These are phyloP conservation scores for Echinarachnius parma DNA, from an alignment of 53 echinoderm and acorn worm species.

Conservation along the genomic window DNA sequence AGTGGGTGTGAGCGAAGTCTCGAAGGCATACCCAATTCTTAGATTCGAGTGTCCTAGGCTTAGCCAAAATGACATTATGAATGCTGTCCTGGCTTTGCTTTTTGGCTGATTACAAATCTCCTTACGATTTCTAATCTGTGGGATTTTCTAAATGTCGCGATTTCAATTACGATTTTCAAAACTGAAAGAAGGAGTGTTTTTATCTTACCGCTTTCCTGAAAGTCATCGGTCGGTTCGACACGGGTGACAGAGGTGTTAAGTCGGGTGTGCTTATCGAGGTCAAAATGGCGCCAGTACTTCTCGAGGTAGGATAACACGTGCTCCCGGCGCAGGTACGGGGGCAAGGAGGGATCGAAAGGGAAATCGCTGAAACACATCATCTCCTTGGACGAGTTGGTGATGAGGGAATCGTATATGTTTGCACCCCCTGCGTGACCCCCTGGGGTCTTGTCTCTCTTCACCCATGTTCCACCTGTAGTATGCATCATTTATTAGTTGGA, in stretches of 20 bases:
- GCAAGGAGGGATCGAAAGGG: constrained; percentile 48
- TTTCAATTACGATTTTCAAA: too few relatives aligned
- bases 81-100: too few relatives aligned
- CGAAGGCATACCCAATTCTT: too few relatives aligned
- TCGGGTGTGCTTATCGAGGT: constrained; percentile 50
- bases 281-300: constrained; percentile 42
- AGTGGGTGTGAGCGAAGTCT: too few relatives aligned
- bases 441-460: constrained; percentile 38
- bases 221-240: constrained; percentile 54
- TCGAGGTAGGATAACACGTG: constrained; percentile 48
- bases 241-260: constrained; percentile 46
- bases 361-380: constrained; percentile 84
- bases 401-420: constrained; percentile 68
- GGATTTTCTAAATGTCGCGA: too few relatives aligned
- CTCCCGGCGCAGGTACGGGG: constrained; percentile 54
- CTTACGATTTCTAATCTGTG: too few relatives aligned
- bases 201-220: constrained; percentile 50
- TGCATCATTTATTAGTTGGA: too few relatives aligned
- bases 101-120: too few relatives aligned
- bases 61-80: too few relatives aligned
- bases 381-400: constrained; percentile 75
- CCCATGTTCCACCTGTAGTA: constrained; percentile 72
- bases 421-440: constrained; percentile 50
- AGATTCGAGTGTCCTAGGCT: too few relatives aligned
- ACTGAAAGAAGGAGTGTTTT: too few relatives aligned